Conservation (phyloP, 92 coral and sea anemone species). For the Ricordea florida region DNA sequence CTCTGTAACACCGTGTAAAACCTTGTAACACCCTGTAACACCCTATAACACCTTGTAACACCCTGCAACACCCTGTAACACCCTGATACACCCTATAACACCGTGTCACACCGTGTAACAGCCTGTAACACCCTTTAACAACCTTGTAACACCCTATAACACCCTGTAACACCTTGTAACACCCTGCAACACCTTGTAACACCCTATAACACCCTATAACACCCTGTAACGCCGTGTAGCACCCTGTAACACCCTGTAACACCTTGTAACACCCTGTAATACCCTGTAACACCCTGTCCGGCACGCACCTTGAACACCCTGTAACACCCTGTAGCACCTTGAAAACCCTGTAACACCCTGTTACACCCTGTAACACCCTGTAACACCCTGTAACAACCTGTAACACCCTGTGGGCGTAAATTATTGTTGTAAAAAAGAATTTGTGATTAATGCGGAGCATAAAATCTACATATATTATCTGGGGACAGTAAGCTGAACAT, state of each 20-base stretch:
- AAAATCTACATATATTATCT: too few relatives aligned
- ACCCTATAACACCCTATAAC: too few relatives aligned
- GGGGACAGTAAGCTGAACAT: too few relatives aligned
- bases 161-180: background rate
- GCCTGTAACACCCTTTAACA: background rate
- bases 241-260: too few relatives aligned
- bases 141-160: background rate
- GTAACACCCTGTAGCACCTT: constrained; percentile 6
- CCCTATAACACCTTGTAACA: constrained; percentile 1
- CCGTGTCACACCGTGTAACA: background rate
- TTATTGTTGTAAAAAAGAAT: too few relatives aligned
- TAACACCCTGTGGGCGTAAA: background rate
- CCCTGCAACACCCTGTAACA: constrained; percentile 10
- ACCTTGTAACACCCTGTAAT: background rate
- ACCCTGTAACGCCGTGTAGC: too few relatives aligned
- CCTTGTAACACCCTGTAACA: constrained; percentile 7
- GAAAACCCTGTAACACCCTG: background rate
- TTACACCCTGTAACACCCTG: background rate
- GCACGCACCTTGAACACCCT: background rate
- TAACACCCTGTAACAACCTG: background rate
- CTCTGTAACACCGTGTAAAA: constrained; percentile 5
- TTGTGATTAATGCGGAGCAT: too few relatives aligned
- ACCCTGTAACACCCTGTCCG: too few relatives aligned
- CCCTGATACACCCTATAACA: background rate
- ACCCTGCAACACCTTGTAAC: constrained; percentile 7